Conservation (phyloP, 2,888 invertebrate genomes). For the Celastrina argiolus region DNA sequence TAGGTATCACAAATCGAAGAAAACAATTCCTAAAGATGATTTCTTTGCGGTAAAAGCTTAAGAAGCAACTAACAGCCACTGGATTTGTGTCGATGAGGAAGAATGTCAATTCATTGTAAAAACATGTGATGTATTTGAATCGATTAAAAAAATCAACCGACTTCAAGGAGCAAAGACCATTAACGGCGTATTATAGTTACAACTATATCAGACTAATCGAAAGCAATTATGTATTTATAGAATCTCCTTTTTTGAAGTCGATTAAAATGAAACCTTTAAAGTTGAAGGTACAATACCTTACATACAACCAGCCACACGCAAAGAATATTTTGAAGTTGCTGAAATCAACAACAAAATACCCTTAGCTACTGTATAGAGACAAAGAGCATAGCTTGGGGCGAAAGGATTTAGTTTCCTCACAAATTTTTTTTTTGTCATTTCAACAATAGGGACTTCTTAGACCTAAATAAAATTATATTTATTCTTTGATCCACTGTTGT, state of each 20-base stretch:
- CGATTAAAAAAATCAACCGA: slow-evolving; percentile 31
- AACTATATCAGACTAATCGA: not conserved
- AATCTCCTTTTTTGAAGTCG: slow-evolving; percentile 17
- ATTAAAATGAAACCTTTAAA: slow-evolving; percentile 58
- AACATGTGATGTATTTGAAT: slow-evolving; percentile 67
- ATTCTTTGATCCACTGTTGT: not conserved
- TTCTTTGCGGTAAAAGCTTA: slow-evolving; percentile 29
- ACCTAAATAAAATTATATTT: slow-evolving; percentile 3
- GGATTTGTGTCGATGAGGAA: slow-evolving; percentile 47
- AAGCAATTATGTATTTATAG: not conserved
- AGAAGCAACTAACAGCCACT: slow-evolving; percentile 43
- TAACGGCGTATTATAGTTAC: not conserved
- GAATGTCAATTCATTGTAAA: slow-evolving; percentile 63
- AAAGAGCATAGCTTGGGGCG: slow-evolving; percentile 16
- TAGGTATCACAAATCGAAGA: slow-evolving; percentile 25
- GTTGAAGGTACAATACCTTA: slow-evolving; percentile 83
- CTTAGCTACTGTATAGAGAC: slow-evolving; percentile 12
- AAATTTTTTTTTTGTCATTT: not conserved
- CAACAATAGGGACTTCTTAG: not conserved
- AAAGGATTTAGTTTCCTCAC: not conserved
- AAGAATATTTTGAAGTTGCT: slow-evolving; percentile 90
- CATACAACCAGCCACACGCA: slow-evolving; percentile 91
- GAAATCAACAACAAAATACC: slow-evolving; percentile 79
- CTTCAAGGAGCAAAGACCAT: slow-evolving; percentile 7
- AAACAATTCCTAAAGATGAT: slow-evolving; percentile 23